phyloP scores from a whole-genome alignment of 2,797 vertebrate species.

The Sebastes iracundus region DNA sequence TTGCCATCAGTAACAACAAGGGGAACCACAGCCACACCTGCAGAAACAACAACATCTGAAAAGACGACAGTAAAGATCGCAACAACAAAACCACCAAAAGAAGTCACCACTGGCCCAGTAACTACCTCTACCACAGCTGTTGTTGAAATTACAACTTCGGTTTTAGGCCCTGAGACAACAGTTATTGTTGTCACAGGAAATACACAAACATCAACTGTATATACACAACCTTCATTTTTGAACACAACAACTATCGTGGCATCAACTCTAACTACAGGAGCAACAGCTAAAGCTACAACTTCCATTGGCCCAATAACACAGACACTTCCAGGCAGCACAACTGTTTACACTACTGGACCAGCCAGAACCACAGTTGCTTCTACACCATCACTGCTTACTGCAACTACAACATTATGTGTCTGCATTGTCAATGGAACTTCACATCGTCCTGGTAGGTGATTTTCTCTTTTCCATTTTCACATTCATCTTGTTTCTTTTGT shows the following conservation, averaged over 20 bases:
- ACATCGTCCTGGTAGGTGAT: slow-evolving; percentile 62
- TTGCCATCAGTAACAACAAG: too few species aligned
- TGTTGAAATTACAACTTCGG: neutral
- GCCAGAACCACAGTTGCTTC: neutral
- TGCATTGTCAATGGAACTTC: slow-evolving; percentile 64
- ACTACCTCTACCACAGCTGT: neutral
- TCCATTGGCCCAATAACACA: slow-evolving; percentile 48
- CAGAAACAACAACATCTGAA: neutral
- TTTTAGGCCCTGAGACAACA: neutral
- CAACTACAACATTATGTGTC: slow-evolving; percentile 42
- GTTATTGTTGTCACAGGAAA: neutral
- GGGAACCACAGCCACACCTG: neutral
- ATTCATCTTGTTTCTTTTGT: neutral
- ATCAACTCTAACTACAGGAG: neutral
- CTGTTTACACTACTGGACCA: neutral
- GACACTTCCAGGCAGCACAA: slow-evolving; percentile 31
- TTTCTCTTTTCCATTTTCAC: neutral
- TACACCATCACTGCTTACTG: neutral
- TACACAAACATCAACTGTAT: neutral
- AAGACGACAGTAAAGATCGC: too few species aligned
- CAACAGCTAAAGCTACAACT: neutral
- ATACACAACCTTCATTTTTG: neutral
- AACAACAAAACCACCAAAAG: neutral
- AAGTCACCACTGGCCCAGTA: neutral
- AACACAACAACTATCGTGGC: neutral